These are phyloP conservation scores for Brachionus angularis DNA, from an alignment of 1,140 invertebrate species.

Conservation along the genomic window DNA sequence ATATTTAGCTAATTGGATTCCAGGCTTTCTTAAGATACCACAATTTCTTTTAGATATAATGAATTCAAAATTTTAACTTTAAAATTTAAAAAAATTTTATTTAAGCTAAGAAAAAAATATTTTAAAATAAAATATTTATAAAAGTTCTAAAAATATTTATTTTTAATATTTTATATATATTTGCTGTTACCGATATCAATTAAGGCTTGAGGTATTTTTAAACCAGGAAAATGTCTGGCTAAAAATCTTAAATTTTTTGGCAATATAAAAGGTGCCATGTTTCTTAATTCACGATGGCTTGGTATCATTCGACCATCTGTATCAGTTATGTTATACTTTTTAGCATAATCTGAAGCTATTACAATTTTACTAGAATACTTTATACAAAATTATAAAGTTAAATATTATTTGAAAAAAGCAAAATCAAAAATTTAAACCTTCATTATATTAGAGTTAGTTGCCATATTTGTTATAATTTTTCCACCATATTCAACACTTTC, in stretches of 20 bases:
- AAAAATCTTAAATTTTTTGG: conserved; percentile 9
- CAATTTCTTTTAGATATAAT: conserved; percentile 41
- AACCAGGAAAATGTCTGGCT: neutral
- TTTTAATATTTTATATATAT: conserved; percentile 23
- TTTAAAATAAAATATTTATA: neutral
- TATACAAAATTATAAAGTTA: conserved; percentile 48
- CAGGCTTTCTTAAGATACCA: conserved; percentile 12
- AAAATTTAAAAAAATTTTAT: neutral
- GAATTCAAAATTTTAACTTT: conserved; percentile 29
- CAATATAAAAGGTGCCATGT: conserved; percentile 3
- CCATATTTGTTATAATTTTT: conserved; percentile 31
- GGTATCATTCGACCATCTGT: conserved; percentile 49
- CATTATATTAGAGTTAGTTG: neutral
- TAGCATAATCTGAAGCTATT: conserved; percentile 51
- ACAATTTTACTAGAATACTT: conserved; percentile 52
- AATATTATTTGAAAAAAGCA: neutral
- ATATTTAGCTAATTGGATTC: conserved; percentile 16
- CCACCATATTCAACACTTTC: conserved; percentile 27
- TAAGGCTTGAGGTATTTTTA: conserved; percentile 18
- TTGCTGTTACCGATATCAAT: conserved; percentile 19
- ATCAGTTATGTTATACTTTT: conserved; percentile 53
- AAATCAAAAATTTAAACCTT: neutral
- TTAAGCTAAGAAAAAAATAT: neutral
- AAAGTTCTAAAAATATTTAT: neutral
- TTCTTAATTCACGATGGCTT: conserved; percentile 14